Evolutionary conservation across 2,888 invertebrate species (phyloP).

Genomic region (Ramazzottius varieornatus): DNA sequence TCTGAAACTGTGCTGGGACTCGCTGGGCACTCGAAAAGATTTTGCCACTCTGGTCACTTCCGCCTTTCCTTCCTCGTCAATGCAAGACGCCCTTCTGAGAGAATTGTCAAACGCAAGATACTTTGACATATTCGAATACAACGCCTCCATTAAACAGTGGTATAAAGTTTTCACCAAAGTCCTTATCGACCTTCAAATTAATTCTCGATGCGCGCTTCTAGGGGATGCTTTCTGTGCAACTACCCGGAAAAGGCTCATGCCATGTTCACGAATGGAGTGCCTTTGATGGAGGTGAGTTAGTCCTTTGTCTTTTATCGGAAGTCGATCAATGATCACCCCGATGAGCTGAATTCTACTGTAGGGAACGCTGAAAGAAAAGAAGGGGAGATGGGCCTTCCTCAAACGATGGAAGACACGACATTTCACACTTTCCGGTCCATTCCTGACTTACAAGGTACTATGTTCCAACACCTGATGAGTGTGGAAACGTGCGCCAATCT

Average conservation of each 20-base stretch:
- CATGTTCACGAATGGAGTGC: background rate
- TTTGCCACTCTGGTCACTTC: slow-evolving; percentile 56
- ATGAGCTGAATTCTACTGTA: slow-evolving; percentile 12
- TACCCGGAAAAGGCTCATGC: slow-evolving; percentile 52
- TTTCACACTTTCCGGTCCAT: slow-evolving; percentile 72
- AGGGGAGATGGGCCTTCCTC: slow-evolving; percentile 67
- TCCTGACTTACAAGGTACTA: slow-evolving; percentile 44
- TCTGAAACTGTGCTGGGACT: slow-evolving; percentile 69
- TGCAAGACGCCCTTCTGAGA: slow-evolving; percentile 56
- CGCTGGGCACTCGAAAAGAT: slow-evolving; percentile 48
- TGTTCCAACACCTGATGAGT: slow-evolving; percentile 11
- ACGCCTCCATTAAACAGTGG: slow-evolving; percentile 37
- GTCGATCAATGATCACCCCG: background rate
- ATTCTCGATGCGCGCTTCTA: too few species aligned
- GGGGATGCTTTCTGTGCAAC: slow-evolving; percentile 73
- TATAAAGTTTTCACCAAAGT: too few species aligned
- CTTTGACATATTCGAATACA: slow-evolving; percentile 72
- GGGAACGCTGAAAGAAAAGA: slow-evolving; percentile 67
- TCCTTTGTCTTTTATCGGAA: too few species aligned
- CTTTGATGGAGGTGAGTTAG: background rate
- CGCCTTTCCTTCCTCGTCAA: slow-evolving; percentile 68
- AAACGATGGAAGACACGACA: slow-evolving; percentile 72
- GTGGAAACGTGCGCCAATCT: background rate
- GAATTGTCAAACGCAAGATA: slow-evolving; percentile 62
- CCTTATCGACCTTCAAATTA: too few species aligned